Evolutionary conservation across 1,140 invertebrate genomes (phyloP).

Genomic region (Drosophila willistoni): DNA sequence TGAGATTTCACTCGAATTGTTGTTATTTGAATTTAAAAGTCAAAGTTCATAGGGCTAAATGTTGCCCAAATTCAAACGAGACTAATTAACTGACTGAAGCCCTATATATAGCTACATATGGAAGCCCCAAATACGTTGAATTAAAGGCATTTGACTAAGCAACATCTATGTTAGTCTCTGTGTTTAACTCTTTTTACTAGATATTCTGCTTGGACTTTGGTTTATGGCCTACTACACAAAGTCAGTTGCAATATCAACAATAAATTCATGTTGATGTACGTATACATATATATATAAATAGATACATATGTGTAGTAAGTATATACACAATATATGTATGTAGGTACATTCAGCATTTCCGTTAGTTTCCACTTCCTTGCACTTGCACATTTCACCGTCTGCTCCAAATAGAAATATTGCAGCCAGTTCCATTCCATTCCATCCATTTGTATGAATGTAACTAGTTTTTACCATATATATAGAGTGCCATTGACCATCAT

Average conservation of each 20-base stretch:
- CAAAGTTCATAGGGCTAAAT: background rate
- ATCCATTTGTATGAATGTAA: background rate
- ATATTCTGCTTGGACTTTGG: background rate
- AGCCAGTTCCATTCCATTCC: background rate
- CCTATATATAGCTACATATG: background rate
- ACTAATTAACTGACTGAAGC: background rate
- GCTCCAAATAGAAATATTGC: constrained; percentile 18
- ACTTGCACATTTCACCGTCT: constrained; percentile 16
- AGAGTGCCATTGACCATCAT: constrained; percentile 41
- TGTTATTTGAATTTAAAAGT: background rate
- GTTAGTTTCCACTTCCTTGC: constrained; percentile 18
- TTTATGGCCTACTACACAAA: background rate
- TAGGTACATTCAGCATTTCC: background rate
- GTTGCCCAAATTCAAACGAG: background rate
- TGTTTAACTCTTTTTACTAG: background rate
- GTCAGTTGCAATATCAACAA: background rate
- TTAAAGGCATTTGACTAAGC: background rate
- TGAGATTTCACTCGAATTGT: background rate
- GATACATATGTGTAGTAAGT: background rate
- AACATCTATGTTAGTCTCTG: background rate
- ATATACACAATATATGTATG: background rate
- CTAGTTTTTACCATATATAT: constrained; percentile 9
- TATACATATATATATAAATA: background rate
- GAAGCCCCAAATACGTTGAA: background rate
- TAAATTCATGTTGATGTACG: background rate